Percentiles rank a stretch among this genome's conserved stretches.
Evolutionary conservation across 2,888 invertebrate genomes (phyloP).

Genomic region (Chrysotoxum bicinctum): DNA sequence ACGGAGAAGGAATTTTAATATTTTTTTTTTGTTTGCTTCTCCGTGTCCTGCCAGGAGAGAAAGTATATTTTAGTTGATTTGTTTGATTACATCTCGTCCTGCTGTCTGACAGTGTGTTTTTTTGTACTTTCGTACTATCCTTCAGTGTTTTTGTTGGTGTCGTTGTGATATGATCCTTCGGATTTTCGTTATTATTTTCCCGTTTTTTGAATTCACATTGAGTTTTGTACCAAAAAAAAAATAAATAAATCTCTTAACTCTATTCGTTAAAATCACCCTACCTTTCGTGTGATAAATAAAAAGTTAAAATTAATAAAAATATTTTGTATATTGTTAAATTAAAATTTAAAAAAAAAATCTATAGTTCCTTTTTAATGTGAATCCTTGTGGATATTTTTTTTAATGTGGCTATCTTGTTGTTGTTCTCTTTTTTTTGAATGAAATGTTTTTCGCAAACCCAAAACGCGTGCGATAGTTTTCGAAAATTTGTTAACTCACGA

Average conservation of each 20-base stretch:
- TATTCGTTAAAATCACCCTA: slow-evolving; percentile 37
- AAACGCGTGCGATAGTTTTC: slow-evolving; percentile 50
- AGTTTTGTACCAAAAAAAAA: slow-evolving; percentile 23
- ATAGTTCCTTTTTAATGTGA: slow-evolving; percentile 61
- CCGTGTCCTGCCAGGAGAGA: slow-evolving; percentile 52
- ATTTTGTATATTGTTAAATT: slow-evolving; percentile 3
- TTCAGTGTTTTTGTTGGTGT: slow-evolving; percentile 71
- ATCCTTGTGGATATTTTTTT: slow-evolving; percentile 41
- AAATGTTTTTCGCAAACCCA: slow-evolving; percentile 34
- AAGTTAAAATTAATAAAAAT: slow-evolving; percentile 18
- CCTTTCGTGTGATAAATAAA: slow-evolving; percentile 40
- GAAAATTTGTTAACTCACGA: slow-evolving; percentile 6
- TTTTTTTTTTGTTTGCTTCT: neutral
- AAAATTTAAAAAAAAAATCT: slow-evolving; percentile 10
- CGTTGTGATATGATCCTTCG: slow-evolving; percentile 71
- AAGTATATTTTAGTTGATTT: slow-evolving; percentile 59
- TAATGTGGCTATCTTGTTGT: neutral
- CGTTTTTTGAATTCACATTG: slow-evolving; percentile 60
- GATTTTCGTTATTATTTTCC: slow-evolving; percentile 65
- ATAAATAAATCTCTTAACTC: slow-evolving; percentile 33
- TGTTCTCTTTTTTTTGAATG: slow-evolving; percentile 3
- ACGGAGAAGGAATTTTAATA: neutral
- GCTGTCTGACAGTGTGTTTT: slow-evolving; percentile 53
- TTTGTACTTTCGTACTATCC: slow-evolving; percentile 38
- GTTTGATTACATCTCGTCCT: slow-evolving; percentile 62